These are phyloP conservation scores for Bembecia ichneumoniformis DNA, from an alignment of 2,888 invertebrate species.

Conservation along the genomic window DNA sequence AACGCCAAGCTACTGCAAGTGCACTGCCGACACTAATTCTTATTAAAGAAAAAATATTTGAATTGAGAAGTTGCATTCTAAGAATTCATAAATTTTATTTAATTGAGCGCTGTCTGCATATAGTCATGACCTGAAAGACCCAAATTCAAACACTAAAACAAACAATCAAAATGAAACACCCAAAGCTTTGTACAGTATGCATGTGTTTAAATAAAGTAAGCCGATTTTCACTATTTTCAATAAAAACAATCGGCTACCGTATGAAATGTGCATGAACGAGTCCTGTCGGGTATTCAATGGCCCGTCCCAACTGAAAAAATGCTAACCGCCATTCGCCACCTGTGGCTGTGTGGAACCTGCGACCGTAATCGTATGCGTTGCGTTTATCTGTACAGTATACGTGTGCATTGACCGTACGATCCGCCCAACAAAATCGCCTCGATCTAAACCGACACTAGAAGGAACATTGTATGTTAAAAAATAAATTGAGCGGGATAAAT, in stretches of 20 bases:
- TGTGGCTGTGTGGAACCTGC: slow-evolving; percentile 37
- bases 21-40: too few species aligned
- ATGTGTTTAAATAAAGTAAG: background rate
- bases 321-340: slow-evolving; percentile 71
- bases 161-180: slow-evolving; percentile 22
- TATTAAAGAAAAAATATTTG: too few species aligned
- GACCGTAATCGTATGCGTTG: slow-evolving; percentile 54
- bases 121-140: background rate
- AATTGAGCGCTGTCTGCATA: too few species aligned
- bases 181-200: slow-evolving; percentile 6
- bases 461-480: too few species aligned
- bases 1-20: too few species aligned
- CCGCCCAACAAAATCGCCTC: background rate
- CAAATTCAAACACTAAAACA: slow-evolving; percentile 7
- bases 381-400: slow-evolving; percentile 59
- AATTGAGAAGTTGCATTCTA: too few species aligned
- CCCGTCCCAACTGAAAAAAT: slow-evolving; percentile 55
- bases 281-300: slow-evolving; percentile 29
- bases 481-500: too few species aligned
- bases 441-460: too few species aligned
- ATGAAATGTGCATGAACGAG: slow-evolving; percentile 48
- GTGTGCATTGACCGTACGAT: slow-evolving; percentile 38
- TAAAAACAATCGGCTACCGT: slow-evolving; percentile 52
- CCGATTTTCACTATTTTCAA: slow-evolving; percentile 48
- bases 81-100: too few species aligned